Conservation (phyloP, 2,797 vertebrate species). For the Enteromius mattozi region DNA sequence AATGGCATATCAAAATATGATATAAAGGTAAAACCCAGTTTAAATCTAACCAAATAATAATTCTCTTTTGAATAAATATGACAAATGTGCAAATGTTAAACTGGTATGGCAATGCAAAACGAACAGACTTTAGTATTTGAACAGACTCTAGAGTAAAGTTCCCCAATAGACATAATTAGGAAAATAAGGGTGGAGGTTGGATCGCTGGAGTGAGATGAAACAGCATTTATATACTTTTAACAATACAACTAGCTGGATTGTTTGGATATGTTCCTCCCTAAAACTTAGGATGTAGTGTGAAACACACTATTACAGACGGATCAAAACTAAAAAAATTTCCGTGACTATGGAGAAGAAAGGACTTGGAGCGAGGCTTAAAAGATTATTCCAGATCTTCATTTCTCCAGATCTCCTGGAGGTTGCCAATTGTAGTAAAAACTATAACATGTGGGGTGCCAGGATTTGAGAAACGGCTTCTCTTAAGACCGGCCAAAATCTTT, state of each 20-base stretch:
- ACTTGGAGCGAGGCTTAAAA: slow-evolving; percentile 38
- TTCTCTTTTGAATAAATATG: not conserved
- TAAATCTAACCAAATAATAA: not conserved
- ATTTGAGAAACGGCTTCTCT: slow-evolving; percentile 54
- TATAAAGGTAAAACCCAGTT: not conserved
- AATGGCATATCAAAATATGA: not conserved
- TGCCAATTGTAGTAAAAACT: slow-evolving; percentile 61
- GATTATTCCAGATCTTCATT: slow-evolving; percentile 50
- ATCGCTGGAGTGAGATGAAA: slow-evolving; percentile 8
- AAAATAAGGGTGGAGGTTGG: slow-evolving; percentile 12
- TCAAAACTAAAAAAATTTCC: slow-evolving; percentile 45
- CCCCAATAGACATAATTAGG: slow-evolving; percentile 18
- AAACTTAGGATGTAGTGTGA: slow-evolving; percentile 11
- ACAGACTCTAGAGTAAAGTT: slow-evolving; percentile 16
- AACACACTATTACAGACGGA: slow-evolving; percentile 25
- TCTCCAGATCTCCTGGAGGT: slow-evolving; percentile 53
- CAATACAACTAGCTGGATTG: not conserved
- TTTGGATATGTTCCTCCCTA: not conserved
- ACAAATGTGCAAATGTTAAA: not conserved
- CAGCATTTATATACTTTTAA: not conserved
- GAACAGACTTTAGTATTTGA: not conserved
- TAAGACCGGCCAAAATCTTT: slow-evolving; percentile 64
- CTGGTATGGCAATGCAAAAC: slow-evolving; percentile 8
- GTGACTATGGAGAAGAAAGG: slow-evolving; percentile 42
- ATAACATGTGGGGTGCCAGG: slow-evolving; percentile 49